Percentiles rank a stretch among this genome's conserved stretches.
phyloP scores from a whole-genome alignment of 2,888 invertebrate species.

The Rhagonycha fulva region DNA sequence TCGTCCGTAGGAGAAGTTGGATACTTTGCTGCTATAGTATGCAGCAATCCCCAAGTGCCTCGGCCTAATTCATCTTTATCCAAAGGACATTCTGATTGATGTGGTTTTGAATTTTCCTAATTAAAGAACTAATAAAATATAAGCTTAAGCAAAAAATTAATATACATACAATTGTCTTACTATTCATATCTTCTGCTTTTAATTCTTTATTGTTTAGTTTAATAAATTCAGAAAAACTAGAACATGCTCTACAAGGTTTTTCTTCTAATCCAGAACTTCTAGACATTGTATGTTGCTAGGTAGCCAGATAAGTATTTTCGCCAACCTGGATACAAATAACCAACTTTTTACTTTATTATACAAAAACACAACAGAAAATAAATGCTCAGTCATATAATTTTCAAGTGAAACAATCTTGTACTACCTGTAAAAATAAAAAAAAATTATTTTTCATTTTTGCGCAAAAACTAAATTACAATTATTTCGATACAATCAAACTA shows the following conservation, averaged over 20 bases:
- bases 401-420: background rate
- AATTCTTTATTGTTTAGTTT: conserved; percentile 45
- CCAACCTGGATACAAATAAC: background rate
- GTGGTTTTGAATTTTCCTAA: background rate
- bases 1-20: conserved; percentile 77
- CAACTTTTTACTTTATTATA: background rate
- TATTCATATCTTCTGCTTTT: conserved; percentile 25
- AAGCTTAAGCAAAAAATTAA: background rate
- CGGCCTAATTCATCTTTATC: conserved; percentile 78
- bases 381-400: background rate
- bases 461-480: background rate
- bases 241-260: conserved; percentile 53
- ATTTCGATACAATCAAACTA: background rate
- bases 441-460: background rate
- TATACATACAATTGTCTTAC: conserved; percentile 30
- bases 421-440: background rate
- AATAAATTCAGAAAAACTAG: conserved; percentile 53
- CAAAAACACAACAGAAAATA: background rate
- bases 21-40: conserved; percentile 95
- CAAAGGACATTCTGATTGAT: conserved; percentile 69
- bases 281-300: conserved; percentile 41
- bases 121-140: background rate
- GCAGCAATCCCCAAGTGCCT: conserved; percentile 91
- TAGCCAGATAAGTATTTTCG: background rate
- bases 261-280: conserved; percentile 50